A percentile compares a stretch with the other conserved stretches of the same genome.
Evolutionary conservation across 2,888 invertebrate species (phyloP).

Genomic region (Nematopogon swammerdamellus): DNA sequence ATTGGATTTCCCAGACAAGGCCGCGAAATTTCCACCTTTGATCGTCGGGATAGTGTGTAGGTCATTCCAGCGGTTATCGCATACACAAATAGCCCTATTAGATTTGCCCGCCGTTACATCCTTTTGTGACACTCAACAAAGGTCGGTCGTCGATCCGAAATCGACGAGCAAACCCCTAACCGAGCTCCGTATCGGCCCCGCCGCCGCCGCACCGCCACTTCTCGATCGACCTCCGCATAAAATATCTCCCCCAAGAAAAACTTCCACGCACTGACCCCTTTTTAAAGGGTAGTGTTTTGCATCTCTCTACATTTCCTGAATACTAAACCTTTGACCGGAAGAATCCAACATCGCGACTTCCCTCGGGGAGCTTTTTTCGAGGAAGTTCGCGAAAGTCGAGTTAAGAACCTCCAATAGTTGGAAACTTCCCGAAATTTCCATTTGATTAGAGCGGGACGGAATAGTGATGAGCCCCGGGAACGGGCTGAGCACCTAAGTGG

Average conservation of each 20-base stretch:
- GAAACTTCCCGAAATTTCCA: neutral
- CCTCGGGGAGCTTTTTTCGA: neutral
- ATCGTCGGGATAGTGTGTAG: too few species aligned
- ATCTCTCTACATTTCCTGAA: neutral
- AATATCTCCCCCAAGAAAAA: conserved; percentile 12
- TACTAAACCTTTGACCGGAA: neutral
- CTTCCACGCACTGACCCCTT: conserved; percentile 52
- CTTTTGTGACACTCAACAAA: too few species aligned
- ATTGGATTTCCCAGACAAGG: too few species aligned
- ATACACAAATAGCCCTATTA: too few species aligned
- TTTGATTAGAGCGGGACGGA: neutral
- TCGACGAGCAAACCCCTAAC: too few species aligned
- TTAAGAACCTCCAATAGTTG: neutral
- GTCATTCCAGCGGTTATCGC: too few species aligned
- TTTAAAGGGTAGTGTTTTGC: conserved; percentile 43
- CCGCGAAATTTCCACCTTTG: too few species aligned
- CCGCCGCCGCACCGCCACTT: too few species aligned
- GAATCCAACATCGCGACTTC: neutral
- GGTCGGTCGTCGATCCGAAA: too few species aligned
- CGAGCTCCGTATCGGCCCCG: too few species aligned
- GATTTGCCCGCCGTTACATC: too few species aligned
- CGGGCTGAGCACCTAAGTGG: neutral
- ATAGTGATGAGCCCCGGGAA: neutral
- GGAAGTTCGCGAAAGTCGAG: neutral
- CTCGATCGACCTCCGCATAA: too few species aligned